Percentiles rank a stretch among this genome's conserved stretches.
These are phyloP conservation scores for Macrocentrus cingulum DNA, from an alignment of 1,140 invertebrate genomes.

Conservation along the genomic window DNA sequence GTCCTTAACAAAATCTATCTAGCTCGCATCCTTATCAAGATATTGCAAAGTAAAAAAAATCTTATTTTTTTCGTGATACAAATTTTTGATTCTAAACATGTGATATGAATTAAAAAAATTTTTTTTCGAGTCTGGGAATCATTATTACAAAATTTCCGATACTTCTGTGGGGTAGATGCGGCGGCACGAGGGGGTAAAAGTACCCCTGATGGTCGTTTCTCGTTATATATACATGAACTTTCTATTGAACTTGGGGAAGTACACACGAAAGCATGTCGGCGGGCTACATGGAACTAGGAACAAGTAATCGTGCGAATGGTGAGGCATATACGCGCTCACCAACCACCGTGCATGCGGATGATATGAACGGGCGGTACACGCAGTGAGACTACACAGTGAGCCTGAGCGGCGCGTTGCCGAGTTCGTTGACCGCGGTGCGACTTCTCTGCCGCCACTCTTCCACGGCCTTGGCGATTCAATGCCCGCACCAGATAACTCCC, in stretches of 20 bases:
- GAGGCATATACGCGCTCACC: slow-evolving; percentile 10
- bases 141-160: no score
- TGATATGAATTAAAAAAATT: no score
- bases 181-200: background rate
- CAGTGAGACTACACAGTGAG: slow-evolving; percentile 1
- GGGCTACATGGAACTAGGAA: no score
- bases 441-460: slow-evolving; percentile 44
- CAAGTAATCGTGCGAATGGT: slow-evolving; percentile 23
- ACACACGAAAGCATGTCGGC: background rate
- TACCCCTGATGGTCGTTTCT: background rate
- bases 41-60: no score
- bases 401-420: slow-evolving; percentile 27
- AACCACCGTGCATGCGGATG: slow-evolving; percentile 3
- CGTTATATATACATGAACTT: no score
- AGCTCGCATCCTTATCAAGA: no score
- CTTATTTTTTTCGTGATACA: no score
- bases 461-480: slow-evolving; percentile 57
- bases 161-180: no score
- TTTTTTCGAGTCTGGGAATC: no score
- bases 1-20: no score
- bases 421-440: slow-evolving; percentile 55
- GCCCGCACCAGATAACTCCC: slow-evolving; percentile 56
- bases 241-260: slow-evolving; percentile 1
- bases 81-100: no score
- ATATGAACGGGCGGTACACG: slow-evolving; percentile 9